Conservation (phyloP, 1,140 invertebrate species). For the Caenorhabditis remanei region DNA sequence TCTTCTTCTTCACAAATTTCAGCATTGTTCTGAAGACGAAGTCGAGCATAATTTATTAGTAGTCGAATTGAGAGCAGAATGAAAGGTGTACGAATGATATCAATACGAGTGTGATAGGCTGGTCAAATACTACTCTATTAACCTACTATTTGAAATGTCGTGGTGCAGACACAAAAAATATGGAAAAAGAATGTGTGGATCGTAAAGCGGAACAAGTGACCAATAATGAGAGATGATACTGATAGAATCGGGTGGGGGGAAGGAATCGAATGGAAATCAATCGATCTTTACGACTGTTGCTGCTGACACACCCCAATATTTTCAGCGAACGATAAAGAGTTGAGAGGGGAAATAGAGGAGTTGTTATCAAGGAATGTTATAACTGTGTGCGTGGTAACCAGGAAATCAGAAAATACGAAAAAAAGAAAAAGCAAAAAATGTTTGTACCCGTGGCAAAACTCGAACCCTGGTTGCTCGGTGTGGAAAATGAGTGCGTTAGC, state of each 20-base stretch:
- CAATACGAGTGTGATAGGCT: background rate
- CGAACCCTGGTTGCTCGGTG: too few species aligned
- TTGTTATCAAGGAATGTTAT: conserved; percentile 4
- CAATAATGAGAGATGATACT: conserved; percentile 6
- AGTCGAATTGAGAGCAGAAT: background rate
- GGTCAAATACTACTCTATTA: conserved; percentile 13
- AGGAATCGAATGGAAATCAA: conserved; percentile 26
- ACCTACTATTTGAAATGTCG: background rate
- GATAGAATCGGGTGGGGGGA: background rate
- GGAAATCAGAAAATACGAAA: background rate
- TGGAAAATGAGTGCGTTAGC: too few species aligned
- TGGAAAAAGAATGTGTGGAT: too few species aligned
- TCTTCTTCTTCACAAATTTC: conserved; percentile 48
- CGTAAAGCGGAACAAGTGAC: conserved; percentile 36
- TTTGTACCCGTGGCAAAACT: too few species aligned
- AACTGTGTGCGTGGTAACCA: background rate
- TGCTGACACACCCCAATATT: conserved; percentile 15
- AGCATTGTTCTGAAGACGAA: conserved; percentile 34
- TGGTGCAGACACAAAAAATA: background rate
- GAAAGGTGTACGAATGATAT: background rate
- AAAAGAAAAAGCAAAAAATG: background rate
- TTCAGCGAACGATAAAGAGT: conserved; percentile 12
- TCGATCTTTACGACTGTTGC: conserved; percentile 6
- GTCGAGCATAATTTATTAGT: background rate
- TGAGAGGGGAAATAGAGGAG: background rate